Conservation (phyloP, 2,113 vertebrate species). For the Pollimyrus isidori region DNA sequence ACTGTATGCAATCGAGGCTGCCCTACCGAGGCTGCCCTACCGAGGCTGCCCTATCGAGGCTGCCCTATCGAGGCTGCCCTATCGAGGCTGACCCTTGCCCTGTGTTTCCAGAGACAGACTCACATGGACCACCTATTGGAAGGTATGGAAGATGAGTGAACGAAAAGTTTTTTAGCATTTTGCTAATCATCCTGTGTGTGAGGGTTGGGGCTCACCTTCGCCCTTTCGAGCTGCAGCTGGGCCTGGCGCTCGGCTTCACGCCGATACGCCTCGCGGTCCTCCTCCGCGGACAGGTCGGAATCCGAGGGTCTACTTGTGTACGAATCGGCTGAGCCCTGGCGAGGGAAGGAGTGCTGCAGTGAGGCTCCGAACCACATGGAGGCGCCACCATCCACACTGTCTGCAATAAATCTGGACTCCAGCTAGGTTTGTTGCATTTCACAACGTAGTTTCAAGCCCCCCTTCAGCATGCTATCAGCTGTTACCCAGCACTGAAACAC, state of each 20-base stretch:
- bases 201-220: conserved; percentile 65
- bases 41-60: too few species aligned
- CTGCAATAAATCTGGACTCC: background rate
- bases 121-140: background rate
- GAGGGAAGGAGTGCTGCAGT: conserved; percentile 12
- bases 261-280: conserved; percentile 90
- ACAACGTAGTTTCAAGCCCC: background rate
- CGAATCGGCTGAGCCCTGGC: conserved; percentile 89
- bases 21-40: too few species aligned
- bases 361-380: background rate
- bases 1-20: background rate
- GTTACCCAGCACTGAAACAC: background rate
- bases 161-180: background rate
- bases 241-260: conserved; percentile 92
- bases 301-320: conserved; percentile 96
- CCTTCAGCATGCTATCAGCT: background rate
- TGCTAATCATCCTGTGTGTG: background rate
- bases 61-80: too few species aligned
- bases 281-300: conserved; percentile 95
- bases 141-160: background rate
- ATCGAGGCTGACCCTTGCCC: background rate
- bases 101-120: background rate
- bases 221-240: conserved; percentile 89
- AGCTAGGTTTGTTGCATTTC: background rate
- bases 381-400: background rate